These are phyloP conservation scores for Neodiprion virginianus DNA, from an alignment of 1,140 invertebrate species.

Conservation along the genomic window DNA sequence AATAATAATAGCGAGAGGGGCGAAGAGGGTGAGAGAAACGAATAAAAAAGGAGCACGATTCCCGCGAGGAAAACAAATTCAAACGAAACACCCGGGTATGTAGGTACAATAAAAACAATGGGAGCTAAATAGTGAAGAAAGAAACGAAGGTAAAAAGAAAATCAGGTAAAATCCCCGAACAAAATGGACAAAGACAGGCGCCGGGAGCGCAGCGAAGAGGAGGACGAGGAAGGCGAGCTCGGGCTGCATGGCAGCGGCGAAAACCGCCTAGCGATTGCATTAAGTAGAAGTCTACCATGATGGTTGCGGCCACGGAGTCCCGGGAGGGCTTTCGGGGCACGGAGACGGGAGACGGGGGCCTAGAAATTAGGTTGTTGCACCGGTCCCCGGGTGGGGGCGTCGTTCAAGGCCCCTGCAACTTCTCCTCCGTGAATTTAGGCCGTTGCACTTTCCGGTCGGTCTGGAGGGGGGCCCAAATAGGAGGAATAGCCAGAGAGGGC, in stretches of 20 bases:
- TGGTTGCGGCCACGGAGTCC: conserved; percentile 26
- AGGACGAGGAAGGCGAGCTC: conserved; percentile 3
- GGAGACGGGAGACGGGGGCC: conserved; percentile 41
- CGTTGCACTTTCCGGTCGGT: conserved; percentile 60
- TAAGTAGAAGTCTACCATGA: conserved; percentile 51
- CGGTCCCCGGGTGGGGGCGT: conserved; percentile 49
- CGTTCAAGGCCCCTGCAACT: conserved; percentile 60
- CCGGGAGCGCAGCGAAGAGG: conserved; percentile 23
- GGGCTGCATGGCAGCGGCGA: conserved; percentile 27
- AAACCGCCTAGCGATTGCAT: conserved; percentile 60
- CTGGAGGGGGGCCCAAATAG: conserved; percentile 48
- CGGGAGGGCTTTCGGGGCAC: conserved; percentile 8
- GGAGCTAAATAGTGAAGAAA: no score
- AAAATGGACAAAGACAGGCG: conserved; percentile 17
- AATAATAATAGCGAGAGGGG: conserved; percentile 9
- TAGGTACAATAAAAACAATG: not conserved
- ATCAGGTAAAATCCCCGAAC: no score
- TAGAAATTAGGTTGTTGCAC: conserved; percentile 65
- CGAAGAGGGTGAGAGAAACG: not conserved
- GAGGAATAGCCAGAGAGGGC: conserved; percentile 34
- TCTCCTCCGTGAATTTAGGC: conserved; percentile 60
- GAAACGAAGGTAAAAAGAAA: no score
- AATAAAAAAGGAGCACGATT: not conserved
- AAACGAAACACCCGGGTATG: not conserved
- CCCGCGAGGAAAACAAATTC: not conserved